Conservation (phyloP, 2,797 vertebrate genomes). For the Propithecus perrieri region DNA sequence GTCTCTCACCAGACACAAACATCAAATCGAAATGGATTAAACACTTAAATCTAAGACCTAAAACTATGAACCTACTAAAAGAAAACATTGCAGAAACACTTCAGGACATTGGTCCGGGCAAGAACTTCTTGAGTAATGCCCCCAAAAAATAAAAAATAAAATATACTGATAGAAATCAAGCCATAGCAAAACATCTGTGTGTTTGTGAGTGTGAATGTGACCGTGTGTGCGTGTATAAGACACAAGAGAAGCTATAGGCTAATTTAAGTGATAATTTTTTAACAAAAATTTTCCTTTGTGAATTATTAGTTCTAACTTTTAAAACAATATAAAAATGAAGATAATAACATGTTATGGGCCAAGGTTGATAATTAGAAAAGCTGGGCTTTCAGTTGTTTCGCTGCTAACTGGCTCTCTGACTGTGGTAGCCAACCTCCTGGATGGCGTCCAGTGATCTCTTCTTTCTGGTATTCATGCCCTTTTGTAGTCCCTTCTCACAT, state of each 20-base stretch:
- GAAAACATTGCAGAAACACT: neutral
- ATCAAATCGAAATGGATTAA: neutral
- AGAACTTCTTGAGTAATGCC: neutral
- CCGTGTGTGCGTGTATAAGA: neutral
- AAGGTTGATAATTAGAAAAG: neutral
- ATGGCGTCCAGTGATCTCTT: neutral
- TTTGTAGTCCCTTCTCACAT: neutral
- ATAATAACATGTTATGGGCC: neutral
- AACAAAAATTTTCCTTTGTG: neutral
- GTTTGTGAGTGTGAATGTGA: neutral
- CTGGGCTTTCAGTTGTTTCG: neutral
- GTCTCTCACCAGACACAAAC: neutral
- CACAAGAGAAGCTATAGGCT: neutral
- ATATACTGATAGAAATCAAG: neutral
- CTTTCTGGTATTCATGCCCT: neutral
- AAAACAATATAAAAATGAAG: slow-evolving; percentile 16
- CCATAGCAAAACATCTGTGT: neutral
- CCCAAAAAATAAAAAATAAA: too few relatives aligned
- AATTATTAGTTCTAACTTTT: neutral
- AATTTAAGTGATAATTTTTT: neutral
- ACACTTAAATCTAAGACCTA: neutral
- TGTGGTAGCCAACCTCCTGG: neutral
- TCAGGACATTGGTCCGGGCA: neutral
- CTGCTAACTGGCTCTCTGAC: neutral
- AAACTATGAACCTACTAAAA: neutral